Percentiles rank a stretch among this genome's conserved stretches.
Conservation (phyloP, 2,888 invertebrate species). For the Synergus itoensis region DNA sequence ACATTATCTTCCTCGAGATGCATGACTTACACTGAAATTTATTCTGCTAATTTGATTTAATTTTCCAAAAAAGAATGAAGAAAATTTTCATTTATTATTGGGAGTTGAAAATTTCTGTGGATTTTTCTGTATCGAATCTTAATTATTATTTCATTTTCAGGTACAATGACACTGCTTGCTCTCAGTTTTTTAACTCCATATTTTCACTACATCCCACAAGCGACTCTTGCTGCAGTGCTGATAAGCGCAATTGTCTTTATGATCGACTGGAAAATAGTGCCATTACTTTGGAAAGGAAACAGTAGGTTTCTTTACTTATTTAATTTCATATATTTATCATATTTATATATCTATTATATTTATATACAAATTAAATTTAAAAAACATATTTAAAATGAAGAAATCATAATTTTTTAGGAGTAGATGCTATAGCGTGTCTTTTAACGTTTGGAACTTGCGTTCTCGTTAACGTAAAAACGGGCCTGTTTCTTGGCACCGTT, state of each 20-base stretch:
- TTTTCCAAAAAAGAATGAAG: too few species aligned
- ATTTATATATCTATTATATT: background rate
- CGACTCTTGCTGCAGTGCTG: constrained; percentile 92
- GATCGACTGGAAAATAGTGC: constrained; percentile 81
- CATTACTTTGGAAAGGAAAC: constrained; percentile 80
- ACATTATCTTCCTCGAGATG: too few species aligned
- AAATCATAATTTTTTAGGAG: constrained; percentile 64
- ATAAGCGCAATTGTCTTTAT: constrained; percentile 95
- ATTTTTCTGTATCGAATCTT: background rate
- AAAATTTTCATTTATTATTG: too few species aligned
- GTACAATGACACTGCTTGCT: constrained; percentile 88
- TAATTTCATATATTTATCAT: background rate
- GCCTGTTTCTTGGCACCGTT: constrained; percentile 86
- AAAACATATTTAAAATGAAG: background rate
- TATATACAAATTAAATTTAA: background rate
- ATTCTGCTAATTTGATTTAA: too few species aligned
- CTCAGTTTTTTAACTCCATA: constrained; percentile 91
- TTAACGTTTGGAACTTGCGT: constrained; percentile 86
- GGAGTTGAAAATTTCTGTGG: background rate
- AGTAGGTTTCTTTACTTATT: constrained; percentile 69
- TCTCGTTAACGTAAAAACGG: constrained; percentile 87
- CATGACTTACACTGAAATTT: too few species aligned
- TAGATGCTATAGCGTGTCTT: constrained; percentile 84
- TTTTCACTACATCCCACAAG: constrained; percentile 91
- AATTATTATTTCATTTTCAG: constrained; percentile 76